Percentiles rank a stretch among this genome's conserved stretches.
These are phyloP conservation scores for Porites divaricata DNA, from an alignment of 92 coral and sea anemone species.

Conservation along the genomic window DNA sequence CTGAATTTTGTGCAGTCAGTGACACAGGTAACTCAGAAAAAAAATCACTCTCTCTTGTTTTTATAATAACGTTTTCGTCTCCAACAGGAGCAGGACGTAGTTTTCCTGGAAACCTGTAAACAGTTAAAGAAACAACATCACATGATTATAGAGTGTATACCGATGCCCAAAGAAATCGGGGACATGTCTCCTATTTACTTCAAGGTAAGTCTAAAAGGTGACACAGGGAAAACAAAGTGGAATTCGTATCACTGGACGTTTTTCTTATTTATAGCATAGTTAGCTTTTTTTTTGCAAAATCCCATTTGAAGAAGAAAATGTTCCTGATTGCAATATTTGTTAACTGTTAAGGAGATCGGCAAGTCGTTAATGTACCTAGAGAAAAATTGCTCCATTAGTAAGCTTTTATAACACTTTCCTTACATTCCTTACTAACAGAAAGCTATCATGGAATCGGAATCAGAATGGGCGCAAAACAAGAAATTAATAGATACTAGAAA, in stretches of 20 bases:
- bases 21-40: too few species aligned
- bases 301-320: too few species aligned
- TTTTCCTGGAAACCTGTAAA: constrained; percentile 90
- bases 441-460: constrained; percentile 95
- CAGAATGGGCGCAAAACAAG: constrained; percentile 98
- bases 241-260: too few species aligned
- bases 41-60: too few species aligned
- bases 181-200: constrained; percentile 97
- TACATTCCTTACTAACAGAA: constrained; percentile 59
- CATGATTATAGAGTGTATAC: constrained; percentile 95
- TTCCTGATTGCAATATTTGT: too few species aligned
- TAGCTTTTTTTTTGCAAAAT: too few species aligned
- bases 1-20: too few species aligned
- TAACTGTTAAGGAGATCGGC: too few species aligned
- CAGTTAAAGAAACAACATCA: constrained; percentile 83
- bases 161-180: constrained; percentile 93
- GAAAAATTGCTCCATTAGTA: too few species aligned
- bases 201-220: constrained; percentile 60
- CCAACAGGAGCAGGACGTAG: constrained; percentile 89
- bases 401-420: neutral
- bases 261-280: too few species aligned
- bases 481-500: constrained; percentile 89
- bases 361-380: too few species aligned
- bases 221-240: neutral
- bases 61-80: neutral